These are phyloP conservation scores for Gymnoscopelus microlampas DNA, from an alignment of 2,797 vertebrate genomes.

Conservation along the genomic window DNA sequence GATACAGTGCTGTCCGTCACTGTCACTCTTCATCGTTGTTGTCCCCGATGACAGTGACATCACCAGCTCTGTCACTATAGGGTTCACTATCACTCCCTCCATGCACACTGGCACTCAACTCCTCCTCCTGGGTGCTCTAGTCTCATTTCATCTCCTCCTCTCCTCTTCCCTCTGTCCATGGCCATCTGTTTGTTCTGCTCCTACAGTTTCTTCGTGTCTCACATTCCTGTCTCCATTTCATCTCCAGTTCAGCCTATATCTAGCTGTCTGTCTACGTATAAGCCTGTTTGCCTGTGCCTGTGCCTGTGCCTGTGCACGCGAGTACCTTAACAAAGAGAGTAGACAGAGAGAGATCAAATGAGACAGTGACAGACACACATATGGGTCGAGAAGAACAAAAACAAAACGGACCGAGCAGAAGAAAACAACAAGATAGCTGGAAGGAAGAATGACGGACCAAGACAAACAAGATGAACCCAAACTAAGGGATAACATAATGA, in stretches of 20 bases:
- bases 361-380: constrained; percentile 23
- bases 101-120: constrained; percentile 44
- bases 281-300: not conserved
- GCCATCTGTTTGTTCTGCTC: constrained; percentile 41
- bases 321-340: not conserved
- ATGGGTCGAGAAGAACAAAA: constrained; percentile 40
- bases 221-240: not conserved
- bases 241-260: constrained; percentile 7
- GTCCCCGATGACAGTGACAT: constrained; percentile 68
- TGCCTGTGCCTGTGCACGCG: constrained; percentile 2
- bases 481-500: not conserved
- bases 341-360: not conserved
- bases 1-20: constrained; percentile 49
- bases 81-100: constrained; percentile 66
- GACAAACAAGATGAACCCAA: constrained; percentile 1
- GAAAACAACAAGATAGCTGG: not conserved
- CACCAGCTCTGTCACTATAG: constrained; percentile 71
- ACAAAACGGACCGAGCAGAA: not conserved
- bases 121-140: constrained; percentile 29
- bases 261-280: constrained; percentile 4
- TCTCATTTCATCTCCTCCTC: constrained; percentile 37
- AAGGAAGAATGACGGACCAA: constrained; percentile 2
- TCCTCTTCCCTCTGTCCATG: constrained; percentile 20
- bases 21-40: constrained; percentile 69
- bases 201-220: constrained; percentile 30